Conservation (phyloP, 2,888 invertebrate genomes). For the Mimachlamys varia region DNA sequence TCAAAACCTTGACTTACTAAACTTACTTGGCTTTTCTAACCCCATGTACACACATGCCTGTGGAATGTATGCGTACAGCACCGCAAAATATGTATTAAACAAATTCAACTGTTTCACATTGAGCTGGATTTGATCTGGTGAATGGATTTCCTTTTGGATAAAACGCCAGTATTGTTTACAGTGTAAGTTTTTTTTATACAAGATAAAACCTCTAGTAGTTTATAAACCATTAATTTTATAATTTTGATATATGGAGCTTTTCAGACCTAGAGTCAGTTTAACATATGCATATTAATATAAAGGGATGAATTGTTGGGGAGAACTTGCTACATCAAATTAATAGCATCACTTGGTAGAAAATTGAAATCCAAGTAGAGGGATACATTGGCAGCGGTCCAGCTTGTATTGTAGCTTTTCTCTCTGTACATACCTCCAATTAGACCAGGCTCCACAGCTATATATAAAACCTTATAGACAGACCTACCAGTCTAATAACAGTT, state of each 20-base stretch:
- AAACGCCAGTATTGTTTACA: neutral
- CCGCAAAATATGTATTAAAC: neutral
- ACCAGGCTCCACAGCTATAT: neutral
- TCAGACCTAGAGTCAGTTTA: neutral
- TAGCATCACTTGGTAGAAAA: neutral
- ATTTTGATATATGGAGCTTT: neutral
- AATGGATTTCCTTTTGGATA: neutral
- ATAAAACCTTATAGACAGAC: conserved; percentile 10
- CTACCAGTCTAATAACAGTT: neutral
- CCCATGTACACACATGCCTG: neutral
- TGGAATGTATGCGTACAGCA: neutral
- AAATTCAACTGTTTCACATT: neutral
- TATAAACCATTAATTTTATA: neutral
- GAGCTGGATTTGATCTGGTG: neutral
- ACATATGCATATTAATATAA: neutral
- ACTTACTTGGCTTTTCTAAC: neutral
- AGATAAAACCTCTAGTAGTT: neutral
- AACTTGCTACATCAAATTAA: neutral
- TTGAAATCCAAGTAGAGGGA: conserved; percentile 20
- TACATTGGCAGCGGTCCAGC: neutral
- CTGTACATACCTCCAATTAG: conserved; percentile 7
- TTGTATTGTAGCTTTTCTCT: neutral
- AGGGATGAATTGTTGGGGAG: neutral
- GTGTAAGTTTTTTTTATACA: neutral
- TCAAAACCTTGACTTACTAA: conserved; percentile 23